phyloP scores from a whole-genome alignment of 2,888 invertebrate species.

The Aquatica leii region DNA sequence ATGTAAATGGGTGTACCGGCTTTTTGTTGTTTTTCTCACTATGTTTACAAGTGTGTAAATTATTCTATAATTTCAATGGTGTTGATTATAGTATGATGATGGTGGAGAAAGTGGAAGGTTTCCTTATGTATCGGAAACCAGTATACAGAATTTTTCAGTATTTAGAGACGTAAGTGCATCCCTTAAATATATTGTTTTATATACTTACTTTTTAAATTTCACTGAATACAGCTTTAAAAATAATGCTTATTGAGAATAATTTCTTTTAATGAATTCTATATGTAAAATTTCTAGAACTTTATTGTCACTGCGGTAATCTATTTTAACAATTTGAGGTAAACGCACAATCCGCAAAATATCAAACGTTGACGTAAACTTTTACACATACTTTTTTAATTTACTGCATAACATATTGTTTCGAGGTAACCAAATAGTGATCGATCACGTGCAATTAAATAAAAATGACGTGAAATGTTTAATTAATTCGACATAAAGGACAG shows the following conservation, averaged over 20 bases:
- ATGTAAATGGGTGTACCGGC: conserved; percentile 45
- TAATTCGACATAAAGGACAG: conserved; percentile 1
- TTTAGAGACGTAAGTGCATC: conserved; percentile 78
- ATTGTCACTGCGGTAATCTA: conserved; percentile 3
- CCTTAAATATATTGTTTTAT: too few species aligned
- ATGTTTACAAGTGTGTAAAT: not conserved
- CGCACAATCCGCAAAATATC: not conserved
- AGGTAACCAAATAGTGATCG: too few species aligned
- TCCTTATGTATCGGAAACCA: conserved; percentile 81
- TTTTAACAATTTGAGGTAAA: not conserved
- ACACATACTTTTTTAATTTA: too few species aligned
- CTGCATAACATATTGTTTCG: too few species aligned
- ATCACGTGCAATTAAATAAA: not conserved
- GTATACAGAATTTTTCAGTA: conserved; percentile 84
- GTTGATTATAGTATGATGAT: conserved; percentile 57
- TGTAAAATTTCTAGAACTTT: not conserved
- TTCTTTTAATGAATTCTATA: not conserved
- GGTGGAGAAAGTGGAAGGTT: conserved; percentile 82
- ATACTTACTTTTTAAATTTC: not conserved
- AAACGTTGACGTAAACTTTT: not conserved
- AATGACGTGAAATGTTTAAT: conserved; percentile 2
- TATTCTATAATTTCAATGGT: conserved; percentile 23
- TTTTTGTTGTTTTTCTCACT: not conserved
- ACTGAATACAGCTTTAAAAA: not conserved
- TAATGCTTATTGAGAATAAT: not conserved